Base-by-base conservation (phyloP, 2,113 vertebrate species). In the Synodontis membranacea region DNA sequence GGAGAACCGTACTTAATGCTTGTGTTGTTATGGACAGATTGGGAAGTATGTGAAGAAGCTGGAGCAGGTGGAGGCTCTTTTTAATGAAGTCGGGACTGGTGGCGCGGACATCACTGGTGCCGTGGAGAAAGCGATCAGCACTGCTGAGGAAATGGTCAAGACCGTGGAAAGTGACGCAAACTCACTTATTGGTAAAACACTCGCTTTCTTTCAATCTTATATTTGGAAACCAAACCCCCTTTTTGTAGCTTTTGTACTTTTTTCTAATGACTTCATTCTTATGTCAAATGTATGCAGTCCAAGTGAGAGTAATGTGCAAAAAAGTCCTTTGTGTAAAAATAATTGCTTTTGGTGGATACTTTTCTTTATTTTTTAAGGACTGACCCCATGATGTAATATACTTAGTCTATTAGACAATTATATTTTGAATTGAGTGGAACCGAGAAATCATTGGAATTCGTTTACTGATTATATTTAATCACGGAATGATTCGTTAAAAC, bases 101-200 rank as follows among this genome's bases (percentile, higher is more conserved):
- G 84, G 89, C 11, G 42, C 74, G 0, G 86, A 86, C 1, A 88
- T 83, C 23, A 83, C 58, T 23, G 28, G 23, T 0, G 64, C 87
- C 3, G 84, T 97, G 86, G 96, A 97, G 70, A 66, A 39, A 5
- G 91, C 93, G n/a, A 91, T 98, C 92, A 93, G 64, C 46, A 89
- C 84, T 5, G 91, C 91, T 0, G 94, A 96, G 88, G 86, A 91
- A 46, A 89, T 91, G 62, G 91, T 98, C 42, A 83, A 0, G 6
- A 89, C 91, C 44, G 91, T 99, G 89, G 90, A 97, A 50, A 80
- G 90, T 28, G 92, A 95, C 39, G 68, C 93, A 1, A 86, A 94
- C 1, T 6, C 84, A 37, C 91, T 95, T 8, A 39, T 74, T 89
- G 93, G 95, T 91, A 58, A 39, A 14, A 64, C 28, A 62, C 56